Base-by-base conservation (phyloP, 2,797 vertebrate species). In the Numenius phaeopus region DNA sequence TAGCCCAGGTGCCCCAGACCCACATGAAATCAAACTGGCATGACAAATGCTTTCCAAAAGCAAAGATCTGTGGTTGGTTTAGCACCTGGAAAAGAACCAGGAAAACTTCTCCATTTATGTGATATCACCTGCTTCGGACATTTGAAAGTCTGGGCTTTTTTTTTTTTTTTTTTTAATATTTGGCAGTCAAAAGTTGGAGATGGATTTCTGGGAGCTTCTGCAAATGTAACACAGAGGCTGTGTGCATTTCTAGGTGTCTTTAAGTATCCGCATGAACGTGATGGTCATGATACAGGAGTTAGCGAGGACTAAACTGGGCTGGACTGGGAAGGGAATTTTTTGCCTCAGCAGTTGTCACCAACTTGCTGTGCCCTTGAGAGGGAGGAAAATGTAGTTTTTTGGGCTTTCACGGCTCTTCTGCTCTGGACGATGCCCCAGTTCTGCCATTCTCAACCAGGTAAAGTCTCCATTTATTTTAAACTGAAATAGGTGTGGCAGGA, bases 211-310 rank as follows among this genome's bases (percentile, higher is more conserved):
- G 23, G 44, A 34, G 37, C 32, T 75, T 40, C 77, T 76, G 79
- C 24, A 44, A 59, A 52, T 37, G 1, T 3, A 40, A n/a, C 23
- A 19, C 34, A 81, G 42, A 14, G 20, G 14, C 37, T 5, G 8
- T 2, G 26, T 24, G 47, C 2, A 3, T n/a, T 55, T 55, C 17
- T 8, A 26, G 55, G 50, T 32, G 23, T 27, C 30, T 65, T 46
- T 40, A 44, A 14, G 23, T 30, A 13, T 27, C 29, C 24, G 5
- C 11, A 3, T 18, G 6, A 52, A 5, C 0, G 5, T 2, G 46
- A 26, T 30, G 50, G 19, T 30, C 27, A 7, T 46, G 27, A 5
- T 8, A 2, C 1, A 59, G 70, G 22, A 16, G 40, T 44, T 7
- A 30, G 29, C 32, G 49, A 57, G 47, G 50, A 44, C 44, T 72